These are phyloP conservation scores for Poecilia gillii DNA, from an alignment of 2,797 vertebrate species.

Conservation along the genomic window DNA sequence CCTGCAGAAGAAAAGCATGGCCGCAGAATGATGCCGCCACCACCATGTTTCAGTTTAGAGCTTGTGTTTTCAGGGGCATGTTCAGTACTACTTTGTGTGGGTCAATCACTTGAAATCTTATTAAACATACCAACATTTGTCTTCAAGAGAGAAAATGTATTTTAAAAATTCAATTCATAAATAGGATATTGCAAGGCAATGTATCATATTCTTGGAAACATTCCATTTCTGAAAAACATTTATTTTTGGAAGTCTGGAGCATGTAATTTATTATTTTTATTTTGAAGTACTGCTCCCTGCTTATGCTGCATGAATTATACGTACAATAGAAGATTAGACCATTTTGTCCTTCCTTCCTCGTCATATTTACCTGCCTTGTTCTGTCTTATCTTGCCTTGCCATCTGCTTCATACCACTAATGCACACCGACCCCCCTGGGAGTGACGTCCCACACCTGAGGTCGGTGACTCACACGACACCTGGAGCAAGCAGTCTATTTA, in stretches of 20 bases:
- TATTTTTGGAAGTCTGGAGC: background rate
- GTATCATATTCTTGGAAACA: conserved; percentile 5
- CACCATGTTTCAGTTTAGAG: background rate
- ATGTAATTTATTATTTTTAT: background rate
- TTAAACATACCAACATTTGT: background rate
- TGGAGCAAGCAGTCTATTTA: conserved; percentile 43
- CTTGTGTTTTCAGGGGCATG: background rate
- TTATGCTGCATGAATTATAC: background rate
- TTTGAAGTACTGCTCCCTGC: background rate
- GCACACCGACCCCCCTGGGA: conserved; percentile 45
- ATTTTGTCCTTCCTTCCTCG: conserved; percentile 39
- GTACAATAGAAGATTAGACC: conserved; percentile 44
- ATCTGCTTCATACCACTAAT: conserved; percentile 71
- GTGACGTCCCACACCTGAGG: conserved; percentile 67
- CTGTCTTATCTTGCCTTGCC: conserved; percentile 61
- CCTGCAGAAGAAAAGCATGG: background rate
- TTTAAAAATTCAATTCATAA: background rate
- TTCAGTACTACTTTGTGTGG: background rate
- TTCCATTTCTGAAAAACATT: conserved; percentile 5
- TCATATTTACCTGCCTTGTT: conserved; percentile 58
- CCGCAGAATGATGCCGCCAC: background rate
- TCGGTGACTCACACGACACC: conserved; percentile 56
- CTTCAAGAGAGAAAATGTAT: background rate
- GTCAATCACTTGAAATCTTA: background rate
- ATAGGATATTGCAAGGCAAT: background rate